These are phyloP conservation scores for Ceratoteleas bidentatus DNA, from an alignment of 1,140 invertebrate species.

Conservation along the genomic window DNA sequence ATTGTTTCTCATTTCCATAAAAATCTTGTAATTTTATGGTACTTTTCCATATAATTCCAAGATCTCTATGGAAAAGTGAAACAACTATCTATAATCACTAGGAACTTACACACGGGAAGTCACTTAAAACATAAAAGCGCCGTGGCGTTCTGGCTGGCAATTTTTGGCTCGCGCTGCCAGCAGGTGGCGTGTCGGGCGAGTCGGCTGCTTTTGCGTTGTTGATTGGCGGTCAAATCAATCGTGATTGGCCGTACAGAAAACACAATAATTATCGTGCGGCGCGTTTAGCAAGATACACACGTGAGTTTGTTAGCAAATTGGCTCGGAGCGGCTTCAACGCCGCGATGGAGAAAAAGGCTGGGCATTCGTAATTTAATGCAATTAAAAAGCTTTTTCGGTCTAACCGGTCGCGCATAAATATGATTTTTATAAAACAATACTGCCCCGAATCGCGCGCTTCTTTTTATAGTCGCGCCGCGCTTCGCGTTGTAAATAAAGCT, in stretches of 20 bases:
- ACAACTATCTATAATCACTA: too few species aligned
- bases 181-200: too few species aligned
- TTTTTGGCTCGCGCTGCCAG: too few species aligned
- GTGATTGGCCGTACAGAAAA: constrained; percentile 76
- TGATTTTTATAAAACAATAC: constrained; percentile 61
- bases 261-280: constrained; percentile 76
- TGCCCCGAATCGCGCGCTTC: constrained; percentile 10
- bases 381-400: constrained; percentile 59
- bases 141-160: too few species aligned
- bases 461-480: constrained; percentile 10
- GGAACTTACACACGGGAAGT: too few species aligned
- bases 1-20: too few species aligned
- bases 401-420: constrained; percentile 52
- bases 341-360: constrained; percentile 36
- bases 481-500: constrained; percentile 46
- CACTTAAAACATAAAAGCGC: constrained; percentile 2
- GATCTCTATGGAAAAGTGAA: too few species aligned
- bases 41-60: too few species aligned
- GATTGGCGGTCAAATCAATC: constrained; percentile 77
- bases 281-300: constrained; percentile 56
- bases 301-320: constrained; percentile 60
- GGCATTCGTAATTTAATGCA: constrained; percentile 49
- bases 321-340: constrained; percentile 22
- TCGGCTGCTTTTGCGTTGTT: constrained; percentile 53
- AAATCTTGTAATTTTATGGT: too few species aligned